Conservation (phyloP, 37 sponge, comb jelly and placozoan genomes). For the Theonella swinhoei region DNA sequence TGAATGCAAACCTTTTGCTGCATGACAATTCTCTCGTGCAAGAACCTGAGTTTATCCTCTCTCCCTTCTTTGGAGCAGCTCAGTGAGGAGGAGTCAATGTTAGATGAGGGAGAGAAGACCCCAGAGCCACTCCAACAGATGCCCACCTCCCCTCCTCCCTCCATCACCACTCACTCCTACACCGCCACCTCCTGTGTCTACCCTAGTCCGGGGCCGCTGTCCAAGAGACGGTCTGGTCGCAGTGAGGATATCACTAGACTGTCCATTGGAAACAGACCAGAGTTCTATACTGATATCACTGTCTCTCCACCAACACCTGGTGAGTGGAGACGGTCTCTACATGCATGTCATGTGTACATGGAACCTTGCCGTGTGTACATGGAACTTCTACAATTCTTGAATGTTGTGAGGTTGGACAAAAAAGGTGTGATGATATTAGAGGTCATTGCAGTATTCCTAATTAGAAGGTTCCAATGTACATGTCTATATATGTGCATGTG, state of each 20-base stretch:
- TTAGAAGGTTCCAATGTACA: no score
- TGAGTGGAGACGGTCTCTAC: background rate
- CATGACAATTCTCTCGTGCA: no score
- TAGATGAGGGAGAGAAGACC: constrained; percentile 1
- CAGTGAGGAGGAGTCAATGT: background rate
- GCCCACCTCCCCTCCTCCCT: background rate
- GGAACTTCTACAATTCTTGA: no score
- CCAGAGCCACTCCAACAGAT: constrained; percentile 3
- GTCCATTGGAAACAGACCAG: background rate
- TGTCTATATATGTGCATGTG: background rate
- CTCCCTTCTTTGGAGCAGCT: background rate
- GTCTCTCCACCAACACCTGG: constrained; percentile 65
- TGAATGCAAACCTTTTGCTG: no score
- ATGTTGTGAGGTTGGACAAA: no score
- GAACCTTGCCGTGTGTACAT: no score
- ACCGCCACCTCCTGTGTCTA: background rate
- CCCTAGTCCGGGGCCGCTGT: background rate
- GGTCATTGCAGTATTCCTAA: no score
- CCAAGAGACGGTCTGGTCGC: constrained; percentile 1
- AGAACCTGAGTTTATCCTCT: no score
- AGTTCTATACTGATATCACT: constrained; percentile 29
- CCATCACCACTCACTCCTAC: background rate
- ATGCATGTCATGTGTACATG: no score
- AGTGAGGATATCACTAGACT: constrained; percentile 22
- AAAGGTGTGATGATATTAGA: no score